Percentiles rank a stretch among this genome's conserved stretches.
These are phyloP conservation scores for Polymixis flavicincta DNA, from an alignment of 2,888 invertebrate species.

Conservation along the genomic window DNA sequence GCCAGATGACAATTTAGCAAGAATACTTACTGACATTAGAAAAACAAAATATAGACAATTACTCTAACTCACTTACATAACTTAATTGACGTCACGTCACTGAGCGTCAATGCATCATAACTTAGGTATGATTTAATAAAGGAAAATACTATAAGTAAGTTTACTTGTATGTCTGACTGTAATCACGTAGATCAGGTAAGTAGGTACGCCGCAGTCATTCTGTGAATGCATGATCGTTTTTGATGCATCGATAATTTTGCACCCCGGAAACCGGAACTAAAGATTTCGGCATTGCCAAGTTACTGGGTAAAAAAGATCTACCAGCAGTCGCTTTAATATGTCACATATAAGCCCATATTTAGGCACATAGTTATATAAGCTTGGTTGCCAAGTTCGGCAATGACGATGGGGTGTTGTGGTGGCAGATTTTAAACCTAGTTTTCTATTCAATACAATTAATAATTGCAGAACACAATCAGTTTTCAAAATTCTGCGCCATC, in stretches of 20 bases:
- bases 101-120: not conserved
- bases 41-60: not conserved
- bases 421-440: not conserved
- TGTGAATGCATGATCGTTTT: not conserved
- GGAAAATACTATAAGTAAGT: conserved; percentile 25
- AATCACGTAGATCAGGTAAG: conserved; percentile 25
- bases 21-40: not conserved
- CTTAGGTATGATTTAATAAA: conserved; percentile 4
- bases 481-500: conserved; percentile 11
- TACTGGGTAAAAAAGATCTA: not conserved
- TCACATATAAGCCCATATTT: not conserved
- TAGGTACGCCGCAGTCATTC: not conserved
- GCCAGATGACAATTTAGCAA: not conserved
- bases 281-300: not conserved
- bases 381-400: not conserved
- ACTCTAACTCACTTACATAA: not conserved
- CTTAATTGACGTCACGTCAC: not conserved
- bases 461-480: not conserved
- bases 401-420: not conserved
- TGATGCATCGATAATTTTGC: not conserved
- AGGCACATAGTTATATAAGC: not conserved
- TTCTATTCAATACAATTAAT: not conserved
- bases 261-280: not conserved
- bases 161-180: conserved; percentile 12
- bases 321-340: not conserved